Percentiles rank a stretch among this genome's conserved stretches.
phyloP scores from a whole-genome alignment of 2,113 vertebrate genomes.

The Cottus gobio region DNA sequence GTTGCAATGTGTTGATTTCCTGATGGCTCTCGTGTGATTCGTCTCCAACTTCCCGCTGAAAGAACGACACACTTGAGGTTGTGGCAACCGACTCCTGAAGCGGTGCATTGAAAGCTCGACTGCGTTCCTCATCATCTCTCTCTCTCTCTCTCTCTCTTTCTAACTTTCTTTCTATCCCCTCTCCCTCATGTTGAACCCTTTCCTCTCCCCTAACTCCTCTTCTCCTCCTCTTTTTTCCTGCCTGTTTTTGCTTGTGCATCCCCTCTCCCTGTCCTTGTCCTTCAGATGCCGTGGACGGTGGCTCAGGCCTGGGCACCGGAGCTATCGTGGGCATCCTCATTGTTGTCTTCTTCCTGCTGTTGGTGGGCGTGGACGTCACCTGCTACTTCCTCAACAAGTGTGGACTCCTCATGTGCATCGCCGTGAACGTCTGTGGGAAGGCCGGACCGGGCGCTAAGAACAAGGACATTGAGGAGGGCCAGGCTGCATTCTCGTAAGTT shows the following conservation, averaged over 20 bases:
- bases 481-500: constrained; percentile 96
- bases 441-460: constrained; percentile 91
- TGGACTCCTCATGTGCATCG: constrained; percentile 98
- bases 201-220: constrained; percentile 39
- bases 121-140: constrained; percentile 50
- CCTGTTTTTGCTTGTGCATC: constrained; percentile 45
- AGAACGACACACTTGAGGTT: constrained; percentile 36
- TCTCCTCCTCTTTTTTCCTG: constrained; percentile 38
- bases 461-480: constrained; percentile 98
- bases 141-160: constrained; percentile 52
- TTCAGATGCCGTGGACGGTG: constrained; percentile 60
- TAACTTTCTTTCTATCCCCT: constrained; percentile 55
- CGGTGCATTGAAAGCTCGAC: constrained; percentile 40
- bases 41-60: not conserved
- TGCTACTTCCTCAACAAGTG: constrained; percentile 99
- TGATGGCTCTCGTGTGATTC: not conserved
- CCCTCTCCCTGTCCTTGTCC: constrained; percentile 30
- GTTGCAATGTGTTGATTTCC: not conserved
- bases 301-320: constrained; percentile 90
- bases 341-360: constrained; percentile 92
- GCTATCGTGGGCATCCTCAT: constrained; percentile 98
- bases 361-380: constrained; percentile 94
- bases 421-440: constrained; percentile 96
- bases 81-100: constrained; percentile 33
- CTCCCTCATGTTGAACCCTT: constrained; percentile 33